These are phyloP conservation scores for Temnothorax unifasciatus DNA, from an alignment of 2,888 invertebrate genomes.

Conservation along the genomic window DNA sequence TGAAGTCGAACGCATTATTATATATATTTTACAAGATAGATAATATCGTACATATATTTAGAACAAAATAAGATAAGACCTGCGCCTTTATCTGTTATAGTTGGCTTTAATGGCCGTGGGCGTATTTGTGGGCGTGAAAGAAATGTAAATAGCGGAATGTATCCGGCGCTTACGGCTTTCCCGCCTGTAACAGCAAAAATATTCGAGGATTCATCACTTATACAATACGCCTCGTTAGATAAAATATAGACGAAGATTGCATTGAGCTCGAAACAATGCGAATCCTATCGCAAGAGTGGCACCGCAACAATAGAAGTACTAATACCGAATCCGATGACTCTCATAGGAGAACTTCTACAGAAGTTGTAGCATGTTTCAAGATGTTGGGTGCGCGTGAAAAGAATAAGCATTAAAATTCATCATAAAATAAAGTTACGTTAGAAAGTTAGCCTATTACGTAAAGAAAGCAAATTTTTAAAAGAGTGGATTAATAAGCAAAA, in stretches of 20 bases:
- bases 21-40: not conserved
- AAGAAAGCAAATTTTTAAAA: not conserved
- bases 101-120: conserved; percentile 28
- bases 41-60: not conserved
- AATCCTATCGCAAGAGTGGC: not conserved
- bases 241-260: conserved; percentile 69
- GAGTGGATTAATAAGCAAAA: not conserved
- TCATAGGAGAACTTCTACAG: not conserved
- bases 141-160: conserved; percentile 42
- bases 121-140: conserved; percentile 27
- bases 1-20: not conserved
- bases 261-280: conserved; percentile 46
- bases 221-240: conserved; percentile 67
- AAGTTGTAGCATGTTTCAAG: not conserved
- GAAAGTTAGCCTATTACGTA: not conserved
- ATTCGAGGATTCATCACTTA: conserved; percentile 26
- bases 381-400: not conserved
- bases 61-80: not conserved
- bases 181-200: not conserved
- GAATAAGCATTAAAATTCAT: not conserved
- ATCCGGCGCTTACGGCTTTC: conserved; percentile 25
- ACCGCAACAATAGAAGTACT: conserved; percentile 3
- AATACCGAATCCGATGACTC: conserved; percentile 19
- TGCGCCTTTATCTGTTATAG: not conserved
- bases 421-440: not conserved